These are phyloP conservation scores for Hoplodrina ambigua DNA, from an alignment of 2,888 invertebrate species.

Conservation along the genomic window DNA sequence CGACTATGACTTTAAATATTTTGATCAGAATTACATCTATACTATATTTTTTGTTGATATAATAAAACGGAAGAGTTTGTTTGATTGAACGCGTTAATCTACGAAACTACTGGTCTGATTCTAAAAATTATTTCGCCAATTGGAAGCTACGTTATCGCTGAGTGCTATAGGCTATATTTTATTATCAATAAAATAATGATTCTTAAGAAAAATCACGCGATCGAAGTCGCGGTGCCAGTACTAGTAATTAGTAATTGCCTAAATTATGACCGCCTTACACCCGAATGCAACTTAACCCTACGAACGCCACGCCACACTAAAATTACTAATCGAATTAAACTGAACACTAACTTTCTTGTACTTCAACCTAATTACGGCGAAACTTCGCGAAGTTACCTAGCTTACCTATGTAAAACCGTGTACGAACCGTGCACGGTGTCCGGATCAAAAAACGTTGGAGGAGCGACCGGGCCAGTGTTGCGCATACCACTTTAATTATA, in stretches of 20 bases:
- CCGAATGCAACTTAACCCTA: constrained; percentile 29
- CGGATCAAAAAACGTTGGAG: constrained; percentile 70
- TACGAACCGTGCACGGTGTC: constrained; percentile 61
- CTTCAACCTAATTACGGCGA: constrained; percentile 51
- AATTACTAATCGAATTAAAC: constrained; percentile 53
- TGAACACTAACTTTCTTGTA: constrained; percentile 49
- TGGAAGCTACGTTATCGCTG: too few relatives aligned
- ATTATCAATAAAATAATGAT: too few relatives aligned
- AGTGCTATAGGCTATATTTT: too few relatives aligned
- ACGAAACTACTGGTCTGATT: too few relatives aligned
- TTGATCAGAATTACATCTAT: too few relatives aligned
- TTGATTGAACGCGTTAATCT: too few relatives aligned
- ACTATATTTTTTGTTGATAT: too few relatives aligned
- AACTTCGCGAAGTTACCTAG: constrained; percentile 57
- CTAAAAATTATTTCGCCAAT: too few relatives aligned
- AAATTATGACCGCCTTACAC: not conserved
- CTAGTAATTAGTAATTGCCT: not conserved
- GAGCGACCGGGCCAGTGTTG: constrained; percentile 74
- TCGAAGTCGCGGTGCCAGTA: too few relatives aligned
- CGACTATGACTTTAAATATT: too few relatives aligned
- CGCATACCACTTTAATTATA: constrained; percentile 86
- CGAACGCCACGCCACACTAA: constrained; percentile 18
- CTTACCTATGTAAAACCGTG: constrained; percentile 53
- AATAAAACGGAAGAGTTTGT: too few relatives aligned
- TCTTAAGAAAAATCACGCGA: too few relatives aligned